Conservation (phyloP, 1,140 invertebrate species). For the Tetragnatha versicolor region DNA sequence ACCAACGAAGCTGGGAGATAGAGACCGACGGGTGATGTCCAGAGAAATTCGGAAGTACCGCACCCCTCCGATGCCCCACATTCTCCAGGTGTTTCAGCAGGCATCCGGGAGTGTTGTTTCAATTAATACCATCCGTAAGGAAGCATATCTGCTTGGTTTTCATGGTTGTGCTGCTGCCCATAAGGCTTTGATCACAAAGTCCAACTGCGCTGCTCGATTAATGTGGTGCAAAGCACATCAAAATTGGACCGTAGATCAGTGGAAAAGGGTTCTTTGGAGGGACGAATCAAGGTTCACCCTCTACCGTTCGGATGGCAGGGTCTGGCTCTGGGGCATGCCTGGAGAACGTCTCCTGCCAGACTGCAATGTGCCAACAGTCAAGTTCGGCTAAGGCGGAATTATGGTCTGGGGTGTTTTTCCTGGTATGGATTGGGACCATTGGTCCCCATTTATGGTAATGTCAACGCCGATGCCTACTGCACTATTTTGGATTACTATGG, state of each 20-base stretch:
- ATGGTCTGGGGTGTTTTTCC: constrained; percentile 5
- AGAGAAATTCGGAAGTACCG: too few species aligned
- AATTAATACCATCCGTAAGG: too few species aligned
- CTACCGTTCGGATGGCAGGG: not conserved
- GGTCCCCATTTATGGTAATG: not conserved
- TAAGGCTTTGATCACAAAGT: not conserved
- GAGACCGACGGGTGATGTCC: too few species aligned
- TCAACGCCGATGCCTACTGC: not conserved
- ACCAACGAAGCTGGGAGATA: too few species aligned
- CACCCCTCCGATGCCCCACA: too few species aligned
- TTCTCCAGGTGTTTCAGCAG: too few species aligned
- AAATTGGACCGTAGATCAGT: too few species aligned
- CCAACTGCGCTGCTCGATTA: not conserved
- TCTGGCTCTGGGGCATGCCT: not conserved
- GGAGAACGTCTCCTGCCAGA: too few species aligned
- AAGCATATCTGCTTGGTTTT: too few species aligned
- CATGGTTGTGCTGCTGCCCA: not conserved
- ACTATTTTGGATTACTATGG: not conserved
- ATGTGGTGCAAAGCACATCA: not conserved
- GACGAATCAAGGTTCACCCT: not conserved
- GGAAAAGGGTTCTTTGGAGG: not conserved
- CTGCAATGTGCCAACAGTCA: not conserved
- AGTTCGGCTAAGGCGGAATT: not conserved
- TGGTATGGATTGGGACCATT: constrained; percentile 7
- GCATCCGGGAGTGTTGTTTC: too few species aligned